Evolutionary conservation across 2,797 vertebrate species (phyloP).

Genomic region (Erpetoichthys calabaricus): DNA sequence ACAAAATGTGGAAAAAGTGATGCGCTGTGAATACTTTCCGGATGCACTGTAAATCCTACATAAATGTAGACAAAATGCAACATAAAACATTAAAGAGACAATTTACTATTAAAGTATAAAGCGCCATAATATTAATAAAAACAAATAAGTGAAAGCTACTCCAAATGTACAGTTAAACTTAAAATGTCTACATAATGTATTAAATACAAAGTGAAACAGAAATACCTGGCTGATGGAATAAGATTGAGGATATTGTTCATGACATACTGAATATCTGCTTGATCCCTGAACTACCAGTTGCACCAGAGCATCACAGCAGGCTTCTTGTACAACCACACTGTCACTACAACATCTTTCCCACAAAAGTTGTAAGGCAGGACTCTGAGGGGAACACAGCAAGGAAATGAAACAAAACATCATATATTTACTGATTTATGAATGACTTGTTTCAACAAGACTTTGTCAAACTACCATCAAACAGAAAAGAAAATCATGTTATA

Average conservation of each 20-base stretch:
- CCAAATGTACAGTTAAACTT: no score
- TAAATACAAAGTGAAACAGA: no score
- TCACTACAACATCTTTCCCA: constrained; percentile 85
- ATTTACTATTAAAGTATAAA: no score
- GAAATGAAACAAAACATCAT: not conserved
- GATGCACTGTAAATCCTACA: no score
- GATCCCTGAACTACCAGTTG: constrained; percentile 75
- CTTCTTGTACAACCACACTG: constrained; percentile 50
- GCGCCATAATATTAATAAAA: no score
- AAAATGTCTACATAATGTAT: no score
- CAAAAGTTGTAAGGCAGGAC: constrained; percentile 65
- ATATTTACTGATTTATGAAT: not conserved
- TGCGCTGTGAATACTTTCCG: no score
- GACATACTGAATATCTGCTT: constrained; percentile 63
- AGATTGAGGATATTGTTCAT: constrained; percentile 74
- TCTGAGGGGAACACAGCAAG: constrained; percentile 42
- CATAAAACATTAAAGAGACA: no score
- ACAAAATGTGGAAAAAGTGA: no score
- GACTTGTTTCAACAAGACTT: not conserved
- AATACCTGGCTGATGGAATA: constrained; percentile 78
- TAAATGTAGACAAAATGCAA: no score
- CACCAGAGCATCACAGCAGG: constrained; percentile 74
- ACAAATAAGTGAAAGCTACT: no score
- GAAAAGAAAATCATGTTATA: not conserved
- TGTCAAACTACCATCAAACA: not conserved